These are phyloP conservation scores for Ceyx margarethae DNA, from an alignment of 2,113 vertebrate species.

Conservation along the genomic window DNA sequence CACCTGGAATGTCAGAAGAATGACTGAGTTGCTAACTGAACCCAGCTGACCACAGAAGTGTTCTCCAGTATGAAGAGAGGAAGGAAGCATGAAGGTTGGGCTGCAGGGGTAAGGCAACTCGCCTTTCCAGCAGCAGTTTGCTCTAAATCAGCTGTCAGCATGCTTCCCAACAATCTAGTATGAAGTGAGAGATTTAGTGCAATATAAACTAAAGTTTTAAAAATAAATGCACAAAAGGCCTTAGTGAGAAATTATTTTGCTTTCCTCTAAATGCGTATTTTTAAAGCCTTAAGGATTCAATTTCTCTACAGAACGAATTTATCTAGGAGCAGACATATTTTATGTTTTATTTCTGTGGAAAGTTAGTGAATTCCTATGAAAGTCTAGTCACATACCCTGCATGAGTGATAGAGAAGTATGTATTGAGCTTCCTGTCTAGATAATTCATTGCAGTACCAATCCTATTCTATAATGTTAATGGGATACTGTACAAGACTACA, in stretches of 20 bases:
- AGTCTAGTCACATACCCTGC: slow-evolving; percentile 21
- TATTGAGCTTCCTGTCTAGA: slow-evolving; percentile 20
- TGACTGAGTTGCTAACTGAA: neutral
- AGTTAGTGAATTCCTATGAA: neutral
- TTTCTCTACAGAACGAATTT: neutral
- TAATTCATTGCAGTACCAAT: slow-evolving; percentile 45
- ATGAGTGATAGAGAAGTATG: slow-evolving; percentile 3
- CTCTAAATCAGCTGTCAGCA: neutral
- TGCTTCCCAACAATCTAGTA: neutral
- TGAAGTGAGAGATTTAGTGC: neutral
- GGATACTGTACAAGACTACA: slow-evolving; percentile 33
- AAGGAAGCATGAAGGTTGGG: neutral
- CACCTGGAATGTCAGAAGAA: neutral
- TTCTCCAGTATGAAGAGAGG: neutral
- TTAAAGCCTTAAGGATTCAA: neutral
- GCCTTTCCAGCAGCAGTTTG: neutral
- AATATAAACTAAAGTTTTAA: neutral
- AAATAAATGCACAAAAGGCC: neutral
- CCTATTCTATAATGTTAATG: slow-evolving; percentile 51
- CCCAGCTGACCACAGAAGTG: neutral
- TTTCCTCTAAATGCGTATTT: neutral
- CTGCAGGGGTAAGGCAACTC: neutral
- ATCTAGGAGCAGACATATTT: neutral
- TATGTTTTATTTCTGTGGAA: neutral
- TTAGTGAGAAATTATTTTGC: neutral